Evolutionary conservation across 2,797 vertebrate genomes (phyloP).

Genomic region (Enteromius mattozi): DNA sequence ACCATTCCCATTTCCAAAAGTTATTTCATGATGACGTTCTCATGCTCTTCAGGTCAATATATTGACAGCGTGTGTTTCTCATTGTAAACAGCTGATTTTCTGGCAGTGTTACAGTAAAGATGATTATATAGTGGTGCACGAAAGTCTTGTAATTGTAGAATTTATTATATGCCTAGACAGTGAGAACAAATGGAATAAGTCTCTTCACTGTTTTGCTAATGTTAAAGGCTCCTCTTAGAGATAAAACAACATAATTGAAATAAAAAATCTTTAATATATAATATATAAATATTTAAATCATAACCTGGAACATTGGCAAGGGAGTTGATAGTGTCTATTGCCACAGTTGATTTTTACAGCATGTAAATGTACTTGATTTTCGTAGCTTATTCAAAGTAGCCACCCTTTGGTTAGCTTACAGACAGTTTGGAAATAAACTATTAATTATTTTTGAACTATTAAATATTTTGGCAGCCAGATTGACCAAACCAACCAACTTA

Average conservation of each 20-base stretch:
- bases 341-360: not conserved
- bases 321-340: not conserved
- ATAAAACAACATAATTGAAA: not conserved
- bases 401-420: not conserved
- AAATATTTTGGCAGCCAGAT: not conserved
- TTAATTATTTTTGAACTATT: not conserved
- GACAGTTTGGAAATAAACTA: no score
- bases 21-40: not conserved
- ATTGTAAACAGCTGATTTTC: not conserved
- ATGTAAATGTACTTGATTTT: not conserved
- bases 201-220: not conserved
- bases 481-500: not conserved
- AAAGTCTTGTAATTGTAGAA: not conserved
- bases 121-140: not conserved
- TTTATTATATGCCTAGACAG: not conserved
- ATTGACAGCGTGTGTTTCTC: not conserved
- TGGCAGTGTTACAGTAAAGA: not conserved
- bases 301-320: not conserved
- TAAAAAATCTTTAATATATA: not conserved
- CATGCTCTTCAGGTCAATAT: not conserved
- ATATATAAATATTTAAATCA: no score
- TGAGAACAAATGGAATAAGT: not conserved
- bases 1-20: not conserved
- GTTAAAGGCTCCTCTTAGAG: not conserved
- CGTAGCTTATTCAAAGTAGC: not conserved